Percentiles rank a stretch among this genome's conserved stretches.
phyloP scores from a whole-genome alignment of 2,113 vertebrate genomes.

The Pomatostomus ruficeps region DNA sequence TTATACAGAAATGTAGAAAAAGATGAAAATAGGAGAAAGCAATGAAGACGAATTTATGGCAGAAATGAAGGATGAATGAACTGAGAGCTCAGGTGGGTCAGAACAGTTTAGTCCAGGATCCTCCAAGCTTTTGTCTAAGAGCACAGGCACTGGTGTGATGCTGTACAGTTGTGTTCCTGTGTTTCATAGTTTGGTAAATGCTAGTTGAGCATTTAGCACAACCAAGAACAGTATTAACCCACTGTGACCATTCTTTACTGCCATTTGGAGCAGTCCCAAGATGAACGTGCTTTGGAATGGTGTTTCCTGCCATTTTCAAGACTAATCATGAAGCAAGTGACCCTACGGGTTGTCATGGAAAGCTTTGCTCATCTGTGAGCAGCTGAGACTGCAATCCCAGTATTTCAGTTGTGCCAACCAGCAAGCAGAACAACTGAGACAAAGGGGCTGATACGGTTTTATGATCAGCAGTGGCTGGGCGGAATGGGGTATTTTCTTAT shows the following conservation, averaged over 20 bases:
- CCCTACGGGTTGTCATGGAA: not conserved
- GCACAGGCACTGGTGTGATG: no score
- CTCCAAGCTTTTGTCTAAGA: not conserved
- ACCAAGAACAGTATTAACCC: not conserved
- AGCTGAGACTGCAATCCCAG: accelerated
- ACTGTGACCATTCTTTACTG: not conserved
- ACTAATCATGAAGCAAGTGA: not conserved
- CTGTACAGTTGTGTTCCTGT: not conserved
- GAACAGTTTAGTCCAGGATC: not conserved
- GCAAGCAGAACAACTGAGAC: not conserved
- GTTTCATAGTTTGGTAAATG: not conserved
- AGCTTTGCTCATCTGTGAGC: not conserved
- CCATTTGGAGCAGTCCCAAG: not conserved
- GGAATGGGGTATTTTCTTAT: not conserved
- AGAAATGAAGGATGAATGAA: not conserved
- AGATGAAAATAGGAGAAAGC: not conserved
- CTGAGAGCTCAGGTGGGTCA: not conserved
- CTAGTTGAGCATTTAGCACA: not conserved
- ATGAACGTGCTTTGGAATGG: not conserved
- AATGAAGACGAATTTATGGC: not conserved
- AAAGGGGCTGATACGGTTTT: not conserved
- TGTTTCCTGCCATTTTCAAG: not conserved
- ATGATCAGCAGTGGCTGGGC: not conserved
- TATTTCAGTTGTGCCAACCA: not conserved
- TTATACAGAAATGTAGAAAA: not conserved